phyloP scores from a whole-genome alignment of 2,797 vertebrate species.

The Poeciliopsis gracilis region DNA sequence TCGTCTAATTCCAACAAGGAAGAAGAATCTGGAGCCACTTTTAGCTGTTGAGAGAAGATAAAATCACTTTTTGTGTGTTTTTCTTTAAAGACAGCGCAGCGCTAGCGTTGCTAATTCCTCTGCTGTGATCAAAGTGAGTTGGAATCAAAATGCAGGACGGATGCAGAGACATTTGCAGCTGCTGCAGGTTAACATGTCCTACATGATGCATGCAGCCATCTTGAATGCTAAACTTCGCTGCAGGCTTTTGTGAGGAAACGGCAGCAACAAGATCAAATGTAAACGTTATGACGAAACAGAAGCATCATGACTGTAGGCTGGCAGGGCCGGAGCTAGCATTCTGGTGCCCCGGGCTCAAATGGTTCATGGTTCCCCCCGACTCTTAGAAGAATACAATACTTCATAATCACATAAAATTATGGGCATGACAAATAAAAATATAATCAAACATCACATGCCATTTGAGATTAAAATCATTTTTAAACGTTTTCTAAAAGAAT shows the following conservation, averaged over 20 bases:
- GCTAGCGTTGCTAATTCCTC: constrained; percentile 52
- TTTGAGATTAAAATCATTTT: too few species aligned
- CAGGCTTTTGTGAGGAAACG: background rate
- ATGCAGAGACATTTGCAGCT: background rate
- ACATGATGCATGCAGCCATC: background rate
- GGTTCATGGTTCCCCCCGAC: too few species aligned
- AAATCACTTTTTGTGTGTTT: constrained; percentile 35
- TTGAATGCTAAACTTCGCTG: background rate
- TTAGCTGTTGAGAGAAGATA: constrained; percentile 42
- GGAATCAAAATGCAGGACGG: constrained; percentile 28
- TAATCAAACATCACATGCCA: too few species aligned
- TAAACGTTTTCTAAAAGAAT: too few species aligned
- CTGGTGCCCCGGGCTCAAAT: background rate
- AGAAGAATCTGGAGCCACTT: constrained; percentile 29
- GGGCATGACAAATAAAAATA: too few species aligned
- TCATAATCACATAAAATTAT: too few species aligned
- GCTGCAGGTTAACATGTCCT: background rate
- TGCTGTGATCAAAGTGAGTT: constrained; percentile 50
- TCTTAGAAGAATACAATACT: too few species aligned
- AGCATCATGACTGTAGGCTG: background rate
- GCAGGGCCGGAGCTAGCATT: background rate
- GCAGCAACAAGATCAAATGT: background rate
- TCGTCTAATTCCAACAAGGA: constrained; percentile 34
- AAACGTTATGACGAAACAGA: background rate
- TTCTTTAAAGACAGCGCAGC: background rate